A percentile compares a stretch with the other conserved stretches of the same genome.
These are phyloP conservation scores for Rhineura floridana DNA, from an alignment of 2,113 vertebrate genomes.

Conservation along the genomic window DNA sequence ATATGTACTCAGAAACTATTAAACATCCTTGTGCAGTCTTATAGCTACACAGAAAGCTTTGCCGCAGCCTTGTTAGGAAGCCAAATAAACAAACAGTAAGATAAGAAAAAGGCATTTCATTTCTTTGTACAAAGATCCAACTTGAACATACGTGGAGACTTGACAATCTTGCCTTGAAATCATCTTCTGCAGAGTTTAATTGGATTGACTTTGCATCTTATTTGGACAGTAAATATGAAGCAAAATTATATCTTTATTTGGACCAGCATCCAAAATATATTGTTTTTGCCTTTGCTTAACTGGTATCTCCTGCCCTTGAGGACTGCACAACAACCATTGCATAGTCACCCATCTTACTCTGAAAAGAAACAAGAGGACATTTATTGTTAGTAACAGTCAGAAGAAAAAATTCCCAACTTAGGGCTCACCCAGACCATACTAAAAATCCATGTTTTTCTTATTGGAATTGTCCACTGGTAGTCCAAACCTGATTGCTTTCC, in stretches of 20 bases:
- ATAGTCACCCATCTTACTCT: not conserved
- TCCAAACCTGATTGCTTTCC: too few species aligned
- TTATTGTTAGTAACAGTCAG: too few species aligned
- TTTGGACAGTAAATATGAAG: not conserved
- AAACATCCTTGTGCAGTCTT: not conserved
- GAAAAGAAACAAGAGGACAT: too few species aligned
- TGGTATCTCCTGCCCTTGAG: not conserved
- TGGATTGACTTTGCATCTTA: not conserved
- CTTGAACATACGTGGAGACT: not conserved
- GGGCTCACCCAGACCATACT: too few species aligned
- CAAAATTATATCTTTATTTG: not conserved
- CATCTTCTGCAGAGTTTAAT: not conserved
- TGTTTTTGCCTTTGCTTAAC: not conserved
- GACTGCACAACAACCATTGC: not conserved
- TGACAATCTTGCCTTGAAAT: not conserved
- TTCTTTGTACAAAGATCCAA: not conserved
- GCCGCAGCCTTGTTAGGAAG: accelerated
- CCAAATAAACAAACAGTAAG: not conserved
- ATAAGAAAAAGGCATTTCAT: not conserved
- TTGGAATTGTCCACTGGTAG: too few species aligned
- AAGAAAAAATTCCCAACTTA: not conserved
- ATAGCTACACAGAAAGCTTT: not conserved
- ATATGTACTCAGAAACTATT: accelerated
- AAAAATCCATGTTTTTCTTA: too few species aligned
- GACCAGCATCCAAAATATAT: not conserved